A percentile compares a stretch with the other conserved stretches of the same genome.
phyloP scores from a whole-genome alignment of 2,888 invertebrate species.

The Hyalella azteca region DNA sequence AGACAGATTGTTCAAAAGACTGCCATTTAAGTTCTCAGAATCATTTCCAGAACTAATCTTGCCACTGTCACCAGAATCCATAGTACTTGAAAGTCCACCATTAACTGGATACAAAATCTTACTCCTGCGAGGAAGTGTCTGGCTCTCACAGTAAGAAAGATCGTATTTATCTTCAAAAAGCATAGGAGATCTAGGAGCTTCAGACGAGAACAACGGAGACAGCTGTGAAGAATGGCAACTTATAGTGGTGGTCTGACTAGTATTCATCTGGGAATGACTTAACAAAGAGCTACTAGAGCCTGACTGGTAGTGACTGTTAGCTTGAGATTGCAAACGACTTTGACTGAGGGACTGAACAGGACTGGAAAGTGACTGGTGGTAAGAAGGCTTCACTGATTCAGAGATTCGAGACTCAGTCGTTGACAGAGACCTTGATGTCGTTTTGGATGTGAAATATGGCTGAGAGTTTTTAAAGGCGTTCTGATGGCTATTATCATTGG shows the following conservation, averaged over 20 bases:
- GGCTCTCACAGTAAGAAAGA: constrained; percentile 15
- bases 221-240: neutral
- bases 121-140: neutral
- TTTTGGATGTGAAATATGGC: neutral
- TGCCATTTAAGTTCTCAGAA: neutral
- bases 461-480: no score
- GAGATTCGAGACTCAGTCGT: neutral
- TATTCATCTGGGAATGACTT: neutral
- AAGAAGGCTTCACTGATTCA: neutral
- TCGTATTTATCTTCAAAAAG: neutral
- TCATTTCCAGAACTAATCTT: neutral
- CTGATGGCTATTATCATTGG: neutral
- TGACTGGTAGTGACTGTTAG: neutral
- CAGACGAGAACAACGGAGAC: constrained; percentile 11
- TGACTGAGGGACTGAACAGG: neutral
- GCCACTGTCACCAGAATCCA: neutral
- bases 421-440: neutral
- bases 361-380: neutral
- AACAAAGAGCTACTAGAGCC: neutral
- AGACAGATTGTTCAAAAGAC: constrained; percentile 12
- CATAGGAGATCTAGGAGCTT: neutral
- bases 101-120: neutral
- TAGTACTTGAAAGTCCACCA: neutral
- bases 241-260: constrained; percentile 5
- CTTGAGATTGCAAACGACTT: neutral